Evolutionary conservation across 2,113 vertebrate genomes (phyloP), one percentile per base, ranked within the genome.

Genomic region (Perccottus glenii): DNA sequence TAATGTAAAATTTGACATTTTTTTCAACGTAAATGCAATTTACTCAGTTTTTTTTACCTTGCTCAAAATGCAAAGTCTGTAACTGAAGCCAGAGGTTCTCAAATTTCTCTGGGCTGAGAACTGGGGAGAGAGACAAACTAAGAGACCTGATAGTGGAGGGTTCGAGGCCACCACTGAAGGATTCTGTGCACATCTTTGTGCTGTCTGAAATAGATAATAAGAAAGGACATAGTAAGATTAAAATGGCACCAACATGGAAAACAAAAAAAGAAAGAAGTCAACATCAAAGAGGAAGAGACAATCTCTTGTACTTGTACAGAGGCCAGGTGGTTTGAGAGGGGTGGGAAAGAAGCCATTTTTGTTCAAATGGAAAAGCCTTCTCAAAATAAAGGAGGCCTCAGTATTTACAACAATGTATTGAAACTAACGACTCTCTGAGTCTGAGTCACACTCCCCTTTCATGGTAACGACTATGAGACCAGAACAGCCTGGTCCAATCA

Each of bases 91-190:
- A 91, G 61, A 82, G 49, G 5, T 32, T 61, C 76, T 91, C 78
- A 82, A 91, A 91, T 66, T 87, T 78, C 68, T 86, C 78, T 0
- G 90, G 84, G 56, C 70, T 86, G 68, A 91, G 70, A 12, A 77
- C 12, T 0, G 90, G 90, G 0, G 76, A 78, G 15, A 84, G 61
- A 40, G 74, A 87, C 77, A 84, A 51, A 36, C 44, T 84, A 71
- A 85, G 42, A 12, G 48, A 58, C 45, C 7, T 43, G 0, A 33
- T 14, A 0, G 49, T 11, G 11, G 47, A 33, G 27, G 74, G 35
- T 5, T 61, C 15, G 15, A 43, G 46, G 57, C 8, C 36, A 27
- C 51, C 50, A 44, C 67, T 2, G 5, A 48, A 55, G 36, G 65
- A 64, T 16, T 69, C 64, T 19, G 69, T 12, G 9, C 5, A 16